These are phyloP conservation scores for Acromyrmex echinatior DNA, from an alignment of 1,140 invertebrate species.

Conservation along the genomic window DNA sequence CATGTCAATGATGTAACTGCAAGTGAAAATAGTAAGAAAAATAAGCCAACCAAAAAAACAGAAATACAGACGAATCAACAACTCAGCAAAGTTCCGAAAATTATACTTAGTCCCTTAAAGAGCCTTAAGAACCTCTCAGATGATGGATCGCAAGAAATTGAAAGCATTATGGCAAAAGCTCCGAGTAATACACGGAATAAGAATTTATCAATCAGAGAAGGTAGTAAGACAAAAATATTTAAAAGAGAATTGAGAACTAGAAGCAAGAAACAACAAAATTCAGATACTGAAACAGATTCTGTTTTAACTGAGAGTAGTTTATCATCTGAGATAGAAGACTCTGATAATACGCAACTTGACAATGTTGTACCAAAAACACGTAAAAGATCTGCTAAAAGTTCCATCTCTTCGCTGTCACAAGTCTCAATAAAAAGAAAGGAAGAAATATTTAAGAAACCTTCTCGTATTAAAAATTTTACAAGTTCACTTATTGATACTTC, in stretches of 20 bases:
- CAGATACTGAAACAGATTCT: neutral
- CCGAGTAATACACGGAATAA: neutral
- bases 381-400: constrained; percentile 18
- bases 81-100: neutral
- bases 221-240: neutral
- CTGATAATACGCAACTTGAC: constrained; percentile 9
- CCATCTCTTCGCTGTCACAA: neutral
- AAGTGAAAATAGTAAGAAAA: neutral
- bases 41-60: neutral
- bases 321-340: constrained; percentile 30
- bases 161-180: constrained; percentile 47
- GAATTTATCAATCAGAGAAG: neutral
- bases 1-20: neutral
- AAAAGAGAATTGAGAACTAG: neutral
- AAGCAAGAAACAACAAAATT: neutral
- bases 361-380: neutral
- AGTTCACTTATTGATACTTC: neutral
- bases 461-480: neutral
- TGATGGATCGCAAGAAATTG: constrained; percentile 72
- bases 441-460: constrained; percentile 33
- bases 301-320: neutral
- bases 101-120: constrained; percentile 3
- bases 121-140: neutral
- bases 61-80: neutral
- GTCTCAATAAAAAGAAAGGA: neutral